Evolutionary conservation across 2,797 vertebrate species (phyloP), one percentile per base, ranked within the genome.

Genomic region (Rhinogobio ventralis): DNA sequence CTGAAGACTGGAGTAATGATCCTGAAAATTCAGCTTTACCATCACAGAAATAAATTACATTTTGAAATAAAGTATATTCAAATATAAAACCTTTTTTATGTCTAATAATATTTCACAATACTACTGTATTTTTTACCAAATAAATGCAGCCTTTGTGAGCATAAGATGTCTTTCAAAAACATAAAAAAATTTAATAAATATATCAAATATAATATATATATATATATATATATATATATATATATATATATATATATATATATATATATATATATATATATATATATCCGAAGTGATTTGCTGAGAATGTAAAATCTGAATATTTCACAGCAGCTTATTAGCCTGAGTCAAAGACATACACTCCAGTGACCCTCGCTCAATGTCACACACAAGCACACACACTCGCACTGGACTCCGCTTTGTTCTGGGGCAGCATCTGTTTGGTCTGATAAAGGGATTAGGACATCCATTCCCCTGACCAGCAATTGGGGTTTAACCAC

Each of bases 321-420:
- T 89, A 90, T 92, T 90, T 89, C 90, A 90, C 87, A 88, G 89
- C 87, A 86, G 86, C 66, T 84, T 82, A 90, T 89, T 83, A 11
- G 66, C 66, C 84, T 88, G 89, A 93, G 81, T 92, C 90, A 90
- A 42, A 83, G 30, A 85, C 88, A 73, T 82, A 86, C 30, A 81
- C 82, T 62, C 53, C 53, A 86, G 74, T 86, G 60, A 86, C 87
- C 60, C 55, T 45, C 55, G 20, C 67, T 85, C 81, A 83, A 72
- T 85, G 67, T 81, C 60, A 42, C 49, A 87, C 72, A 9, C 49
- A 85, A 79, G 25, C 45, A 8, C 67, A 51, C 78, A 83, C 49
- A 74, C 79, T 79, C 87, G 73, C 66, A 82, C 64, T 60, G 77
- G 77, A 79, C 60, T 62, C 72, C 55, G 81, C 79, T 89, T 87